Evolutionary conservation across 2,797 vertebrate genomes (phyloP), one percentile per base, ranked within the genome.

Genomic region (Nothura maculosa): DNA sequence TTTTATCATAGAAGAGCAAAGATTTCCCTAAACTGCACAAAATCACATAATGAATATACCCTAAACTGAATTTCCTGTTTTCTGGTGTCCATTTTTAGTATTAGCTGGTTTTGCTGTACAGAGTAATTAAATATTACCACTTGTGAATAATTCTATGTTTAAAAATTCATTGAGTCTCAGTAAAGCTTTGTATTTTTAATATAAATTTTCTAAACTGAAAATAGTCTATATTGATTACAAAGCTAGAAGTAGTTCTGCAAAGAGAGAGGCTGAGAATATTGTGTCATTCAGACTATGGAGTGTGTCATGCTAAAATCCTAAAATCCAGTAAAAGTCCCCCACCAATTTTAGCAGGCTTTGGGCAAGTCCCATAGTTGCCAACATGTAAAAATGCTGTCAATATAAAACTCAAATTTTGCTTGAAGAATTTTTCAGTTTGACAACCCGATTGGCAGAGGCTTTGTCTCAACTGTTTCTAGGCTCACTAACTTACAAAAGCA

Each of bases 361-460:
- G 89, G 91, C 87, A 76, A 91, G 87, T 85, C 69, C 42, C 48
- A 19, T 78, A 55, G 64, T 89, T 94, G 38, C 62, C 69, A 89
- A 18, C 92, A 81, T 85, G 81, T 87, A 93, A 93, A 94, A 85
- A 58, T 62, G 54, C 74, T 93, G 62, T 93, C 85, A 55, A 72
- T 75, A 70, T 10, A 83, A 32, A 85, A 27, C 32, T 74, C 13
- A 4, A 70, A 90, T 82, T 93, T 82, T 89, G 72, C 79, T 75
- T 87, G 70, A 28, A 77, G 57, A 88, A 73, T 80, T 72, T 87
- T 75, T 66, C 27, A 55, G 16, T 76, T 89, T 95, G 70, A 79
- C 82, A 94, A 45, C 62, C 62, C 47, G 55, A 54, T 87, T 89
- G 88, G 84, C 81, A 87, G 84, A 84, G 68, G 61, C 32, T 87